Evolutionary conservation across 2,888 invertebrate genomes (phyloP), one percentile per base, ranked within the genome.

Genomic region (Hyposoter dolosus): DNA sequence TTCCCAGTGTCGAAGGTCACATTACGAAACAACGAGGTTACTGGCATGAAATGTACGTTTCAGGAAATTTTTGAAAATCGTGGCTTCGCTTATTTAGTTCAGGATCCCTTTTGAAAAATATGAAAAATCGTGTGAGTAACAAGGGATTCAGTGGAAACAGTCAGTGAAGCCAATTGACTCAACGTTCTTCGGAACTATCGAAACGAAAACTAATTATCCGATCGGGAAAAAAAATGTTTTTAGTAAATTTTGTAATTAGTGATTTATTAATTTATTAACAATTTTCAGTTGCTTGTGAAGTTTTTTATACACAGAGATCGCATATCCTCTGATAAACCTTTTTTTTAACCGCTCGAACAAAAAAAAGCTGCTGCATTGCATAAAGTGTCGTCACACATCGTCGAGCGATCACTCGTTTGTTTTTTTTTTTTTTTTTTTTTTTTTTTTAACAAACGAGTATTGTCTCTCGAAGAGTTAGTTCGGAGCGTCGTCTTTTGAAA

Each of bases 371-470:
- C 35, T n/a, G 9, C 7, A 15, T 40, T 35, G 65, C 63, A 65
- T 9, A 65, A n/a, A 32, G 12, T 45, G 23, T 68, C 23, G 23
- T 45, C 23, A 68, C 23, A 69, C 15, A 69, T 60, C 19, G 53
- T 66, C 66, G 53, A 50, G 32, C n/a, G 12, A 68, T 23, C 0
- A 53, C 4, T 40, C 40, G 40, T 40, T 40, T 53, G 9, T 53
- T 40, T n/a, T n/a, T n/a, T n/a, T n/a, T n/a, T n/a, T n/a, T n/a
- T n/a, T n/a, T n/a, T n/a, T n/a, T 17, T 40, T 66, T 40, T 68
- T 60, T 45, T 43, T 71, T 69, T n/a, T 60, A 7, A n/a, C 28
- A 35, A 53, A 63, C 68, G 56, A 68, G 45, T 69, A 68, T 45
- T 56, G 56, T 79, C 56, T n/a, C 66, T 28, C 28, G 12, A 74